These are phyloP conservation scores for Epinotia nisella DNA, from an alignment of 2,888 invertebrate species.

Conservation along the genomic window DNA sequence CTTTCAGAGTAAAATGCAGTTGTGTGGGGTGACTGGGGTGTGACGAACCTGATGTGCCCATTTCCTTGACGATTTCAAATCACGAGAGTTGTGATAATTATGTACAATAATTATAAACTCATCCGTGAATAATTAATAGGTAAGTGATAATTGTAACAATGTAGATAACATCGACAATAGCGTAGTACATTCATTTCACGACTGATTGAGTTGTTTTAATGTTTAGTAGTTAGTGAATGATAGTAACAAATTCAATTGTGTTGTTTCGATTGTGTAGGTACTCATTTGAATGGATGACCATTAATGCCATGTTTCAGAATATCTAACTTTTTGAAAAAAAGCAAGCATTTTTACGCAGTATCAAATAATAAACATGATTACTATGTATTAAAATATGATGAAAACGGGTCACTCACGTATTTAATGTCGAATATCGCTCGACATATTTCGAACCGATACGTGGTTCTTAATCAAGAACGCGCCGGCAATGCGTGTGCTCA, in stretches of 20 bases:
- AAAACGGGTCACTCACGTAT: too few relatives aligned
- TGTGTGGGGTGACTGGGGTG: neutral
- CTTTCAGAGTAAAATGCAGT: neutral
- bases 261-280: conserved; percentile 14
- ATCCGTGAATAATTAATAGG: conserved; percentile 11
- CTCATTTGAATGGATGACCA: conserved; percentile 12
- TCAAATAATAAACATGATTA: conserved; percentile 1
- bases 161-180: conserved; percentile 52
- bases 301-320: neutral
- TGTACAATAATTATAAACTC: conserved; percentile 23
- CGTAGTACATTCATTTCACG: conserved; percentile 45
- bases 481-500: too few relatives aligned
- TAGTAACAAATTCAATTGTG: conserved; percentile 27
- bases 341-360: conserved; percentile 10
- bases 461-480: too few relatives aligned
- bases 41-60: neutral
- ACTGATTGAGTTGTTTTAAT: conserved; percentile 43
- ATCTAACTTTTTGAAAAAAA: neutral
- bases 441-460: too few relatives aligned
- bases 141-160: conserved; percentile 35
- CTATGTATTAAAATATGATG: too few relatives aligned
- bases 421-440: too few relatives aligned
- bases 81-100: conserved; percentile 54
- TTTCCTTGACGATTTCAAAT: conserved; percentile 34
- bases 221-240: conserved; percentile 41